Conservation (phyloP, 2,797 vertebrate species). For the Coluber constrictor region DNA sequence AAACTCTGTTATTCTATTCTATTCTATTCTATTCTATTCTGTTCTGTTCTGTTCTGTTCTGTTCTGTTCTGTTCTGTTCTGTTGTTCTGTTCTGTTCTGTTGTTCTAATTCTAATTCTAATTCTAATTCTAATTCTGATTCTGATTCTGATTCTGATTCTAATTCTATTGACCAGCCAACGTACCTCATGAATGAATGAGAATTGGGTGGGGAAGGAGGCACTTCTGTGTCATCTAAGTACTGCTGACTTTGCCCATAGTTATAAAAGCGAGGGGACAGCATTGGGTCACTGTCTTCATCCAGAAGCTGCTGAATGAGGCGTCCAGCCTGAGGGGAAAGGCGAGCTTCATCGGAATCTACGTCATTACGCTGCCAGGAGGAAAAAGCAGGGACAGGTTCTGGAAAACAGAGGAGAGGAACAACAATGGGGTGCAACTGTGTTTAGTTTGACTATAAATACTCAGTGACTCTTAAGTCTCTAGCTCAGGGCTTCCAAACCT, state of each 20-base stretch:
- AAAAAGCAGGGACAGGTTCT: constrained; percentile 87
- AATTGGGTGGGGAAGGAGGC: constrained; percentile 93
- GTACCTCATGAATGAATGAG: constrained; percentile 94
- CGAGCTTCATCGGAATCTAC: constrained; percentile 85
- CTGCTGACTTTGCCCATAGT: constrained; percentile 88
- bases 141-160: no score
- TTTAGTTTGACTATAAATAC: background rate
- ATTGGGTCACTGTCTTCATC: constrained; percentile 92
- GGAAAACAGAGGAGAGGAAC: constrained; percentile 47
- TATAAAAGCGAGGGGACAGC: constrained; percentile 93
- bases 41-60: no score
- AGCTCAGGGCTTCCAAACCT: background rate
- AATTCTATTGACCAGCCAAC: background rate
- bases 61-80: no score
- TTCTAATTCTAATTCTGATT: no score
- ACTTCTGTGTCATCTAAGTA: constrained; percentile 96
- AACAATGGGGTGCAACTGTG: constrained; percentile 18
- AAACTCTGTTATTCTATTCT: no score
- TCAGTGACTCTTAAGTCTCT: background rate
- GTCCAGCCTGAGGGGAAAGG: constrained; percentile 86
- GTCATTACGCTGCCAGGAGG: constrained; percentile 83
- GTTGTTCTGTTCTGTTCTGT: no score
- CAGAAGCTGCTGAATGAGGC: constrained; percentile 88
- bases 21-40: no score
- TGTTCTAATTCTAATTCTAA: no score